A percentile compares a stretch with the other conserved stretches of the same genome.
Conservation (phyloP, 1,140 invertebrate genomes). For the Muscidifurax raptorellus region DNA sequence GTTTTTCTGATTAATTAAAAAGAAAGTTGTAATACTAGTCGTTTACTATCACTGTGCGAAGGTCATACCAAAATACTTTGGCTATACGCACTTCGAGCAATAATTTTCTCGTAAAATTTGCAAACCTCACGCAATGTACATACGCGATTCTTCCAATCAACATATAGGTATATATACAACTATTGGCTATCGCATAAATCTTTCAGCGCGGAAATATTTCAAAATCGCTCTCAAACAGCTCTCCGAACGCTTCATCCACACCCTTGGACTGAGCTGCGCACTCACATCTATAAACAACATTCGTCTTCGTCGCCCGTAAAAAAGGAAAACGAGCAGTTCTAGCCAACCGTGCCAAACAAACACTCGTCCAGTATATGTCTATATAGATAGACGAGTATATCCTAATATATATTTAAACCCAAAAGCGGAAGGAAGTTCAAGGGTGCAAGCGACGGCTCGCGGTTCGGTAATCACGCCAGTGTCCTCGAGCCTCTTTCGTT, state of each 20-base stretch:
- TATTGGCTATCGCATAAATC: background rate
- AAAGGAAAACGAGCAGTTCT: background rate
- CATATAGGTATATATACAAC: background rate
- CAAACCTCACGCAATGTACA: too few relatives aligned
- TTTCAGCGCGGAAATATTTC: background rate
- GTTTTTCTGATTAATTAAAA: background rate
- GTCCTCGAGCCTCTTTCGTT: background rate
- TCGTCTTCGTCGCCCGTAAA: background rate
- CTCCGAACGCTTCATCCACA: background rate
- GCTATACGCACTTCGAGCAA: background rate
- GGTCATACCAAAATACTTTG: background rate
- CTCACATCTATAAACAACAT: background rate
- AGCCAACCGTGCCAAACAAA: background rate
- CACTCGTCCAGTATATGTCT: background rate
- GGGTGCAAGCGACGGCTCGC: constrained; percentile 1
- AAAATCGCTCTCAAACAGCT: background rate
- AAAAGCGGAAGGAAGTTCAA: constrained; percentile 8
- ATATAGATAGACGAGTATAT: too few relatives aligned
- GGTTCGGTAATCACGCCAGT: constrained; percentile 5
- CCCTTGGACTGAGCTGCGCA: background rate
- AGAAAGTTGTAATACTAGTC: too few relatives aligned
- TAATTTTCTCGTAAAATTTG: background rate
- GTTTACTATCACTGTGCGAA: background rate
- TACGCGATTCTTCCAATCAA: background rate
- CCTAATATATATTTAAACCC: background rate